phyloP scores from a whole-genome alignment of 2,888 invertebrate genomes.

The Ypsolopha scabrella region DNA sequence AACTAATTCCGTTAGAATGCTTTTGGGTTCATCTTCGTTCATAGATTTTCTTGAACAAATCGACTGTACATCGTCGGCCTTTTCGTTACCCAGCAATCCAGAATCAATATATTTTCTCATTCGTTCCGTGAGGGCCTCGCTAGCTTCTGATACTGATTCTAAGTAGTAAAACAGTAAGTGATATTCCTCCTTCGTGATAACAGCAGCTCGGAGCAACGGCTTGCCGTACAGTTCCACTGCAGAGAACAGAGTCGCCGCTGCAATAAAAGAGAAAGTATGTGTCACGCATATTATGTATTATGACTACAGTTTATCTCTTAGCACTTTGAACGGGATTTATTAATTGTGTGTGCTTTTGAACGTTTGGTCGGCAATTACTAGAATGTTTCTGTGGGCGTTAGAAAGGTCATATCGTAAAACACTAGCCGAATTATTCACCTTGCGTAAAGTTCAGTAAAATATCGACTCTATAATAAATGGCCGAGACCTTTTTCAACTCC shows the following conservation, averaged over 20 bases:
- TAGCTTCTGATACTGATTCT: conserved; percentile 60
- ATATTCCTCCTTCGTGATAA: conserved; percentile 64
- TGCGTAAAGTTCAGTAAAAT: conserved; percentile 34
- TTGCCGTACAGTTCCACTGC: conserved; percentile 75
- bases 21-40: conserved; percentile 40
- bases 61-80: conserved; percentile 25
- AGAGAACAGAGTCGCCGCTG: conserved; percentile 69
- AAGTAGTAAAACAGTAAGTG: conserved; percentile 65
- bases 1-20: conserved; percentile 53
- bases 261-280: conserved; percentile 35
- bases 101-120: conserved; percentile 64
- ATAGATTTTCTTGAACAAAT: conserved; percentile 21
- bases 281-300: conserved; percentile 6
- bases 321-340: conserved; percentile 5
- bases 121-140: conserved; percentile 56
- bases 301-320: conserved; percentile 7
- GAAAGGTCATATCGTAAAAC: conserved; percentile 28
- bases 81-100: conserved; percentile 45
- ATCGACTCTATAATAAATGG: conserved; percentile 14
- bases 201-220: conserved; percentile 64
- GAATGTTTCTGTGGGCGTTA: conserved; percentile 21
- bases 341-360: conserved; percentile 7
- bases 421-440: conserved; percentile 38
- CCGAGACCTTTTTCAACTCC: conserved; percentile 34
- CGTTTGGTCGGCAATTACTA: conserved; percentile 3